phyloP scores from a whole-genome alignment of 1,140 invertebrate species.

The Hesperophylax magnus region DNA sequence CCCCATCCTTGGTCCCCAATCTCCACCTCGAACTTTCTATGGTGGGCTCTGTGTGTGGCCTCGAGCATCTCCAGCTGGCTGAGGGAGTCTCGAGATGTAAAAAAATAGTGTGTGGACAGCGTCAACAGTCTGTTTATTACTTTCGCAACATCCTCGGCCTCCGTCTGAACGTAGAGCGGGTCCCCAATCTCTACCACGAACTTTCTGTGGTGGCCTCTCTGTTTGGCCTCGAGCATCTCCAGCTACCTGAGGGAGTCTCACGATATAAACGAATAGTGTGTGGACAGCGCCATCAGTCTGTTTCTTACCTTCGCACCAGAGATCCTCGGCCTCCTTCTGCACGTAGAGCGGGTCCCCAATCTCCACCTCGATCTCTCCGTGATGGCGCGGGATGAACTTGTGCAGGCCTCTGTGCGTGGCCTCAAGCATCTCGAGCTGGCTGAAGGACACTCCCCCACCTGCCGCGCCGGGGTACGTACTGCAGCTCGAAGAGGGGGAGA shows the following conservation, averaged over 20 bases:
- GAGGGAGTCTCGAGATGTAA: too few species aligned
- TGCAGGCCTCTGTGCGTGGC: slow-evolving; percentile 95
- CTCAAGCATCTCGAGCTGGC: slow-evolving; percentile 89
- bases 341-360: slow-evolving; percentile 98
- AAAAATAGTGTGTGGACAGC: too few species aligned
- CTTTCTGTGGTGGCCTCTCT: too few species aligned
- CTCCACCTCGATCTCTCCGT: slow-evolving; percentile 96
- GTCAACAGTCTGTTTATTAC: too few species aligned
- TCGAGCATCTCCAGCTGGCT: slow-evolving; percentile 90
- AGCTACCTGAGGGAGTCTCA: too few species aligned
- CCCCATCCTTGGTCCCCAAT: slow-evolving; percentile 98
- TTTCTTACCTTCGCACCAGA: slow-evolving; percentile 95
- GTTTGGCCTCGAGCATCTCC: too few species aligned
- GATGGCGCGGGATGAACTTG: slow-evolving; percentile 94
- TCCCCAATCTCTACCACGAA: too few species aligned
- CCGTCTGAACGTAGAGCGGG: too few species aligned
- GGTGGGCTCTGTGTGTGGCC: slow-evolving; percentile 95
- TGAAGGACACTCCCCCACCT: slow-evolving; percentile 80
- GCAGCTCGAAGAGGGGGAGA: slow-evolving; percentile 70
- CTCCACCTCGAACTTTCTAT: slow-evolving; percentile 96
- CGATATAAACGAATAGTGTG: too few species aligned
- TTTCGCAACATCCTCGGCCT: too few species aligned
- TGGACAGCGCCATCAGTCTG: too few species aligned
- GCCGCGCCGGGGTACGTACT: slow-evolving; percentile 69
- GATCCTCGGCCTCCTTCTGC: slow-evolving; percentile 95